Evolutionary conservation across 2,113 vertebrate species (phyloP).

Genomic region (Noturus placidus): DNA sequence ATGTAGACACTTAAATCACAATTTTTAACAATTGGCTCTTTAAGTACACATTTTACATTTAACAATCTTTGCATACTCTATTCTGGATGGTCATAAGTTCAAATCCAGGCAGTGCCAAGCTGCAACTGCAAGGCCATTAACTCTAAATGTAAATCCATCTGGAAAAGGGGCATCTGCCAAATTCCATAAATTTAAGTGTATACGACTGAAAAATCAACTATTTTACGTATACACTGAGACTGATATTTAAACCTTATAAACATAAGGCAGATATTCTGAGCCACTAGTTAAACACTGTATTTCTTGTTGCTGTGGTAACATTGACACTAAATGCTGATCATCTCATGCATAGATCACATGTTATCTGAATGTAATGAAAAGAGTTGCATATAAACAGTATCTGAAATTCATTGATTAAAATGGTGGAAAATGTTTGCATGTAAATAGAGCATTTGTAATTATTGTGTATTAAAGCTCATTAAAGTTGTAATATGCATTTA

Average conservation of each 20-base stretch:
- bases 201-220: too few relatives aligned
- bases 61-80: too few relatives aligned
- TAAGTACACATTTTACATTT: too few relatives aligned
- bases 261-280: not conserved
- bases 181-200: too few relatives aligned
- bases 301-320: not conserved
- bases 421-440: not conserved
- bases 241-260: not conserved
- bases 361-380: not conserved
- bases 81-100: too few relatives aligned
- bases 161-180: too few relatives aligned
- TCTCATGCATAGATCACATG: not conserved
- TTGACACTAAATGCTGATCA: not conserved
- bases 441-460: not conserved
- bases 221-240: not conserved
- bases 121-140: too few relatives aligned
- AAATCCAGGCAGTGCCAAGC: too few relatives aligned
- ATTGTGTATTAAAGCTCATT: not conserved
- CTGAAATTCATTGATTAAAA: not conserved
- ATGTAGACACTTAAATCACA: not conserved
- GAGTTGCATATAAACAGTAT: not conserved
- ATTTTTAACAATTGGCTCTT: too few relatives aligned
- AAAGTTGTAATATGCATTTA: conserved; percentile 43
- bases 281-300: not conserved
- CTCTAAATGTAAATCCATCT: too few relatives aligned